A percentile compares a stretch with the other conserved stretches of the same genome.
Conservation (phyloP, 1,140 invertebrate genomes). For the Drosophila lowei region DNA sequence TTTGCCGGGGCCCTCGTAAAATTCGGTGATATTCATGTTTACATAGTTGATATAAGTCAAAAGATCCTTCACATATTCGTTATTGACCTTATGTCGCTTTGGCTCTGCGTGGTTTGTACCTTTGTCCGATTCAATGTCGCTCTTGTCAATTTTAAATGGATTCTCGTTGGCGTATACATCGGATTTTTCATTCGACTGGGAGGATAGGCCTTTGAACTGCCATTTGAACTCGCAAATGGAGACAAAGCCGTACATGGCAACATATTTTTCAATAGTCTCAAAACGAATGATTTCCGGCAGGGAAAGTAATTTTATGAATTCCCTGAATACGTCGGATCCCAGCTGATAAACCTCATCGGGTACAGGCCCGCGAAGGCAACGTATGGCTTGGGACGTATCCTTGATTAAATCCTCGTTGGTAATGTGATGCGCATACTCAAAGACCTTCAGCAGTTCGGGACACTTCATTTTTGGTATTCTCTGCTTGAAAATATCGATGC, state of each 20-base stretch:
- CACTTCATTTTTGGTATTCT: background rate
- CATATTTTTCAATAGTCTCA: conserved; percentile 6
- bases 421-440: conserved; percentile 12
- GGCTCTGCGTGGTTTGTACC: background rate
- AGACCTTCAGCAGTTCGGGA: conserved; percentile 2
- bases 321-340: conserved; percentile 10
- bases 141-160: conserved; percentile 9
- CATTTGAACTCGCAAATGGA: background rate
- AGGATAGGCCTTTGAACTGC: conserved; percentile 8
- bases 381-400: accelerated
- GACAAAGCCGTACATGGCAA: conserved; percentile 12
- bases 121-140: background rate
- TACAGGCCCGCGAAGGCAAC: no score
- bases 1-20: conserved; percentile 19
- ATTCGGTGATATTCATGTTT: conserved; percentile 7
- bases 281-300: conserved; percentile 1
- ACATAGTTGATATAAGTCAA: conserved; percentile 1
- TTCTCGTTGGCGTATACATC: conserved; percentile 14
- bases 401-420: background rate
- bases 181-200: background rate
- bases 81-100: background rate
- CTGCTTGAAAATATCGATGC: background rate
- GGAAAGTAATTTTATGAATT: background rate
- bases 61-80: conserved; percentile 8
- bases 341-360: background rate